Base-by-base conservation (phyloP, 1,140 invertebrate species). In the Bombus soroeensis region DNA sequence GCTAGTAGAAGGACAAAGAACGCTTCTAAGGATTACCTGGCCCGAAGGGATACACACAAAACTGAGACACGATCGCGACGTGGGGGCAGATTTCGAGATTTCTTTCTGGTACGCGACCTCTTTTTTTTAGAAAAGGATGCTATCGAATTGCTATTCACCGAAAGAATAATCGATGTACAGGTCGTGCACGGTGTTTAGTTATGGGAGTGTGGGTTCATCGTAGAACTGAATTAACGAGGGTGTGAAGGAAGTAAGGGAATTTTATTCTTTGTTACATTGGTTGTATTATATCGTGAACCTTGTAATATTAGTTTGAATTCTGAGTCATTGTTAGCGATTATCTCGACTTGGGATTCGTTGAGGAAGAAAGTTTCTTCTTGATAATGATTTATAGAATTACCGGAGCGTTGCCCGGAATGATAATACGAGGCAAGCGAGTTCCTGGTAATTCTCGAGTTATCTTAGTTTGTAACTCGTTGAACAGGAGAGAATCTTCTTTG, bases 1-100 rank as follows among this genome's bases (percentile, higher is more conserved):
- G 89, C 89, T 85, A 88, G 83, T 77, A 81, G 79, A 83, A 80
- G 84, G 80, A 93, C 91, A 93, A 93, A 93, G 89, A 89, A 79
- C 57, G 74, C 86, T 93, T 91, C 91, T 28, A 77, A 83, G 91
- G 91, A 92, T 93, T 93, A 91, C 85, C 88, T 88, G 84, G 34
- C 70, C 79, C 57, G 41, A 79, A 84, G 41, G 57, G 68, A 82
- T 80, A 73, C 64, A n/a, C 75, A 89, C 75, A 59, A 70, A 86
- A 81, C 18, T 37, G 34, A 81, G 59, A 85, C 74, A 62, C 43
- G 82, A 79, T 73, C 66, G 53, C 81, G 37, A 80, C 75, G 59
- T 59, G 77, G 66, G 39, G 53, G 70, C 25, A 66, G 34, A 53
- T 81, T 79, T 43, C 25, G 34, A 66, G 81, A 83, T 81, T 68